Conservation (phyloP, 2,888 invertebrate species). For the Spodoptera exigua region DNA sequence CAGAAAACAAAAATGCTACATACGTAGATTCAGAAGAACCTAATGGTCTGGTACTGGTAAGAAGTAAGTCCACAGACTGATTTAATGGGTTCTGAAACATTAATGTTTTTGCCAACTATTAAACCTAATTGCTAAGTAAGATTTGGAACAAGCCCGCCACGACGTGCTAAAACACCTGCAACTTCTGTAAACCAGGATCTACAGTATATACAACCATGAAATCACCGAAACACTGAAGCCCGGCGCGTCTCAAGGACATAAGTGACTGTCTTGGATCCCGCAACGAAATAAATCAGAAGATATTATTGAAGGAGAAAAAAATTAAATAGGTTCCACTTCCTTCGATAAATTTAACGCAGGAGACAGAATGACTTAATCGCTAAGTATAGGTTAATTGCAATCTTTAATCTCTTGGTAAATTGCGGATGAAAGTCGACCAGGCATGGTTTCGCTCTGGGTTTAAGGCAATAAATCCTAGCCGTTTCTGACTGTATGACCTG, state of each 20-base stretch:
- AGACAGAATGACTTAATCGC: constrained; percentile 43
- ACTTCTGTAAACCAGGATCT: too few species aligned
- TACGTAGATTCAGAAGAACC: not conserved
- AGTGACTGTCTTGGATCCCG: too few species aligned
- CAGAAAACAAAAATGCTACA: not conserved
- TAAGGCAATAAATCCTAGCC: constrained; percentile 57
- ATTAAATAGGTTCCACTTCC: too few species aligned
- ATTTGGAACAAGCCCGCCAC: too few species aligned
- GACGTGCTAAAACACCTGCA: too few species aligned
- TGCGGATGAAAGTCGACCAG: constrained; percentile 58
- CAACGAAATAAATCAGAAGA: too few species aligned
- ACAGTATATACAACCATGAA: too few species aligned
- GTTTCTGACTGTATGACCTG: constrained; percentile 61
- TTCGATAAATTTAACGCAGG: too few species aligned
- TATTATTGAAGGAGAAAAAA: too few species aligned
- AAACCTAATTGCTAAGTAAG: constrained; percentile 34
- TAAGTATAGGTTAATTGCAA: constrained; percentile 46
- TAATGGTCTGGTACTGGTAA: too few species aligned
- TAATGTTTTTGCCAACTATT: constrained; percentile 34
- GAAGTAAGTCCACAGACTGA: constrained; percentile 19
- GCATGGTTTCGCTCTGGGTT: constrained; percentile 41
- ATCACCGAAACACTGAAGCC: too few species aligned
- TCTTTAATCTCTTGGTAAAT: constrained; percentile 51
- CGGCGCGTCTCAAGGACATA: too few species aligned
- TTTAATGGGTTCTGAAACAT: constrained; percentile 26